A percentile compares a stretch with the other conserved stretches of the same genome.
Evolutionary conservation across 1,140 invertebrate species (phyloP).

Genomic region (Zaprionus taronus): DNA sequence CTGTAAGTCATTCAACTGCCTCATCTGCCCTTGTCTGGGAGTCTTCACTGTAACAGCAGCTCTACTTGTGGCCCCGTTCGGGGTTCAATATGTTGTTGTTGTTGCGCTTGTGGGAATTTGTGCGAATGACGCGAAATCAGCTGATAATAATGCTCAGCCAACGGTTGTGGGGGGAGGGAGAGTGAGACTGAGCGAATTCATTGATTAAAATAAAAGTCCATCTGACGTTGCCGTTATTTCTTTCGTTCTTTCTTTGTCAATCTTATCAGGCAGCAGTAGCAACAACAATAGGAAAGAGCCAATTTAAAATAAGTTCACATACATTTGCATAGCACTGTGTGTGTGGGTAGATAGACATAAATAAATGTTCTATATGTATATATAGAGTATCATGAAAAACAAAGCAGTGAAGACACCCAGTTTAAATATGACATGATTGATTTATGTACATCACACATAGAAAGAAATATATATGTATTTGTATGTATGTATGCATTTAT

Average conservation of each 20-base stretch:
- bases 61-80: constrained; percentile 34
- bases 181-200: constrained; percentile 57
- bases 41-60: constrained; percentile 31
- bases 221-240: constrained; percentile 66
- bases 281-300: constrained; percentile 57
- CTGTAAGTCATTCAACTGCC: neutral
- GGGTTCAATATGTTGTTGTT: neutral
- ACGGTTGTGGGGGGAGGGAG: neutral
- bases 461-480: neutral
- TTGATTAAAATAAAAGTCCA: constrained; percentile 68
- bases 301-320: constrained; percentile 54
- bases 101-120: constrained; percentile 22
- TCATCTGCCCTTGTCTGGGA: neutral
- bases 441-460: constrained; percentile 9
- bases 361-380: constrained; percentile 10
- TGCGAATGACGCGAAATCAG: constrained; percentile 33
- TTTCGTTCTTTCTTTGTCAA: constrained; percentile 67
- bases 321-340: neutral
- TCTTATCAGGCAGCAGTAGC: constrained; percentile 60
- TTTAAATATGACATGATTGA: constrained; percentile 22
- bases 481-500: neutral
- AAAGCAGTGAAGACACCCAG: constrained; percentile 22
- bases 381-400: constrained; percentile 33
- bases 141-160: constrained; percentile 33
- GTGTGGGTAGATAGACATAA: neutral